These are phyloP conservation scores for Oreohelix idahoensis DNA, from an alignment of 1,140 invertebrate genomes.

Conservation along the genomic window DNA sequence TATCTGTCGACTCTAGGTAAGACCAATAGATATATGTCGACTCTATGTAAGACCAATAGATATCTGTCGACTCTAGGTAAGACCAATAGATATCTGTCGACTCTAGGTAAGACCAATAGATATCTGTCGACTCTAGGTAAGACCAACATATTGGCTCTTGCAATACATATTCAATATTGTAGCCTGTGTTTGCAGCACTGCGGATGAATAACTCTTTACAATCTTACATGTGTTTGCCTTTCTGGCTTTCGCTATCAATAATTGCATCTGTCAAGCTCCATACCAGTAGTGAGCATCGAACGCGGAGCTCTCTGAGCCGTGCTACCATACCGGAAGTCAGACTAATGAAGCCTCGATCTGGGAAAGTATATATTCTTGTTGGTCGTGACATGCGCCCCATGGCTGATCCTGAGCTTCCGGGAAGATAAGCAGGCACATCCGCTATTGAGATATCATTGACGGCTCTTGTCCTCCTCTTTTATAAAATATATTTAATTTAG, in stretches of 20 bases:
- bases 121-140: no score
- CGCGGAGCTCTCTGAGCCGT: conserved; percentile 5
- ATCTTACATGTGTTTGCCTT: background rate
- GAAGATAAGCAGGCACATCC: background rate
- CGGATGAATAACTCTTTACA: no score
- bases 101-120: no score
- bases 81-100: no score
- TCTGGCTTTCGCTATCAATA: background rate
- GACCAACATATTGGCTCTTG: no score
- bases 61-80: no score
- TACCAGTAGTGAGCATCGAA: background rate
- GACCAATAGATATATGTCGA: no score
- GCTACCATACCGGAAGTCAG: background rate
- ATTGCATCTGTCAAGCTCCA: background rate
- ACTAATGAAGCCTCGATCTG: conserved; percentile 22
- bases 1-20: no score
- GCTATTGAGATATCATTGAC: background rate
- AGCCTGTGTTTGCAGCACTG: no score
- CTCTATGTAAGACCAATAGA: no score
- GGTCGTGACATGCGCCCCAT: conserved; percentile 15
- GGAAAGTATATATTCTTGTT: conserved; percentile 31
- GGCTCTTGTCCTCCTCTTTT: background rate
- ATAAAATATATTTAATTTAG: background rate
- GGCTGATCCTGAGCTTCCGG: conserved; percentile 19
- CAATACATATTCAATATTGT: no score